A percentile compares a stretch with the other conserved stretches of the same genome.
phyloP scores from a whole-genome alignment of 1,140 invertebrate species.

The Heliconius nattereri region DNA sequence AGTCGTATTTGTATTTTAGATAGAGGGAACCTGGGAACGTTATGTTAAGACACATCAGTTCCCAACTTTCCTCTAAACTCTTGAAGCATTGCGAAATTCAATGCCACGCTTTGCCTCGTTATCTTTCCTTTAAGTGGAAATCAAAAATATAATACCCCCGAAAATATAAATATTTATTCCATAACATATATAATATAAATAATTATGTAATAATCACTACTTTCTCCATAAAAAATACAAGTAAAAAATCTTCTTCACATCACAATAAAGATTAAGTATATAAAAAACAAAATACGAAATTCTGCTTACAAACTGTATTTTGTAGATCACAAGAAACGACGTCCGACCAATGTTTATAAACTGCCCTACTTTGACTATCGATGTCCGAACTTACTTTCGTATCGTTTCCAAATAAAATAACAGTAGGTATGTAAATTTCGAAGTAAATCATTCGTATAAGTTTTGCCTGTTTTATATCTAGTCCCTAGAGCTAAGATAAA shows the following conservation, averaged over 20 bases:
- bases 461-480: neutral
- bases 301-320: slow-evolving; percentile 4
- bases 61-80: too few species aligned
- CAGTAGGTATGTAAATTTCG: neutral
- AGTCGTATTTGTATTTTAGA: too few species aligned
- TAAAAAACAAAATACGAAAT: neutral
- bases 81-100: too few species aligned
- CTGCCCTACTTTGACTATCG: slow-evolving; percentile 8
- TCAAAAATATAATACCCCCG: too few species aligned
- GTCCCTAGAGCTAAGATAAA: neutral
- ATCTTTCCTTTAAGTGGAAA: too few species aligned
- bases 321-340: neutral
- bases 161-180: too few species aligned
- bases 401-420: neutral
- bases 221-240: neutral
- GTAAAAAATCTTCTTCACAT: neutral
- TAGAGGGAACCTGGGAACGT: too few species aligned
- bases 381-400: slow-evolving; percentile 5
- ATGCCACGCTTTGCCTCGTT: too few species aligned
- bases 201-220: neutral
- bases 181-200: too few species aligned
- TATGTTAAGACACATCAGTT: too few species aligned
- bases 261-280: neutral
- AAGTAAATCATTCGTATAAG: neutral
- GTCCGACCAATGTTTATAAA: slow-evolving; percentile 8